Base-by-base conservation (phyloP, 1,140 invertebrate genomes). In the Bursaphelenchus mucronatus region DNA sequence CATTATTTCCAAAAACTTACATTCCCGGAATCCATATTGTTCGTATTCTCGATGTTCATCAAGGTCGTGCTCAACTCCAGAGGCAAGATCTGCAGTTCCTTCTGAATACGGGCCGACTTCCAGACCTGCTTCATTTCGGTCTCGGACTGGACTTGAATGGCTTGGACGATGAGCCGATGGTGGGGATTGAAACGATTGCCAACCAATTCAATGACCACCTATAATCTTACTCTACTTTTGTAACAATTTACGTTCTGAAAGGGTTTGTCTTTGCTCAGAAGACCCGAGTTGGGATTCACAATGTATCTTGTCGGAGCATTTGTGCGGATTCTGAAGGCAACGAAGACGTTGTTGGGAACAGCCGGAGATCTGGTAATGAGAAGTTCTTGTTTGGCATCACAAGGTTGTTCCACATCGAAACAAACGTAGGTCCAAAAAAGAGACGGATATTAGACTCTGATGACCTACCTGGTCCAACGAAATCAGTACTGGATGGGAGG, bases 131-230 rank as follows among this genome's bases (percentile, higher is more conserved):
- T 63, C 9, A 61, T 39, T 13, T 59, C 47, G 43, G 64, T 61
- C 19, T 39, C 46, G 39, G 43, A 30, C 4, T 50, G 43, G 13
- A 65, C 10, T n/a, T 65, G 44, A 21, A 65, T 64, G 10, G 63
- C 61, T 46, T 65, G 63, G 6, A 65, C 62, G 39, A 65, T 49
- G 9, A 65, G 43, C 49, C 65, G 64, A 44, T 65, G 63, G 50
- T 65, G 58, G 13, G 66, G 63, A 40, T 65, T 65, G 50, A 66
- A 65, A 19, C 63, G 63, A 51, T 65, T 65, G n/a, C 59, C 63
- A 11, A 66, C 63, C 11, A 65, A 61, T 64, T 65, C 63, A 30
- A 65, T 40, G 9, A 46, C 10, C 4, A 66, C 19, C 57, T 13
- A 56, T n/a, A 59, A 19, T 15, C 19, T 30, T 30, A 3, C 5